phyloP scores from a whole-genome alignment of 2,888 invertebrate species.

The Drosophila multiciliata region DNA sequence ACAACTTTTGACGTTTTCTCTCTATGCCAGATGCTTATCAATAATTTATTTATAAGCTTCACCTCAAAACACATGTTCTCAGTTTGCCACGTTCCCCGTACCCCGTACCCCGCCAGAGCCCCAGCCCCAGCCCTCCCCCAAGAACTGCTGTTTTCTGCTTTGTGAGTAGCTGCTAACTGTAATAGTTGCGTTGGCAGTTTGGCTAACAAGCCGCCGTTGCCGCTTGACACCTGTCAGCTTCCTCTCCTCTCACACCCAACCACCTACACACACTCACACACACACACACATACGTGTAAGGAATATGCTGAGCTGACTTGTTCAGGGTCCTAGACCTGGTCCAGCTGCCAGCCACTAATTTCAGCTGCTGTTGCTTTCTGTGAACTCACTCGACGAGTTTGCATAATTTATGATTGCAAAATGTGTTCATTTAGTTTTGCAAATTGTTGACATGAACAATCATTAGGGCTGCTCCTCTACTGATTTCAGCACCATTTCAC shows the following conservation, averaged over 20 bases:
- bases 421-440: slow-evolving; percentile 81
- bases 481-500: slow-evolving; percentile 74
- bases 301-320: slow-evolving; percentile 24
- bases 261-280: background rate
- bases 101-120: background rate
- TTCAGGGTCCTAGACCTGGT: slow-evolving; percentile 3
- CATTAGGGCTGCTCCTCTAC: slow-evolving; percentile 60
- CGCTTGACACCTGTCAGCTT: slow-evolving; percentile 55
- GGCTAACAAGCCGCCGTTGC: slow-evolving; percentile 72
- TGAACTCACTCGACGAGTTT: slow-evolving; percentile 56
- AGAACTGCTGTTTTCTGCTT: slow-evolving; percentile 33
- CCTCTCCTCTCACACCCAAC: background rate
- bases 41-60: slow-evolving; percentile 81
- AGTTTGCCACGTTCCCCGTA: slow-evolving; percentile 53
- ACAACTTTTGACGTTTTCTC: slow-evolving; percentile 74
- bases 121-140: background rate
- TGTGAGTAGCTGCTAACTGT: slow-evolving; percentile 48
- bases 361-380: slow-evolving; percentile 12
- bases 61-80: slow-evolving; percentile 79
- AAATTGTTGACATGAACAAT: slow-evolving; percentile 80
- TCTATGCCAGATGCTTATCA: slow-evolving; percentile 76
- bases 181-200: slow-evolving; percentile 71
- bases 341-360: slow-evolving; percentile 22
- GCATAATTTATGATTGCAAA: slow-evolving; percentile 78
- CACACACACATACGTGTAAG: slow-evolving; percentile 15